phyloP scores from a whole-genome alignment of 2,888 invertebrate species.

The Heliconius sara region DNA sequence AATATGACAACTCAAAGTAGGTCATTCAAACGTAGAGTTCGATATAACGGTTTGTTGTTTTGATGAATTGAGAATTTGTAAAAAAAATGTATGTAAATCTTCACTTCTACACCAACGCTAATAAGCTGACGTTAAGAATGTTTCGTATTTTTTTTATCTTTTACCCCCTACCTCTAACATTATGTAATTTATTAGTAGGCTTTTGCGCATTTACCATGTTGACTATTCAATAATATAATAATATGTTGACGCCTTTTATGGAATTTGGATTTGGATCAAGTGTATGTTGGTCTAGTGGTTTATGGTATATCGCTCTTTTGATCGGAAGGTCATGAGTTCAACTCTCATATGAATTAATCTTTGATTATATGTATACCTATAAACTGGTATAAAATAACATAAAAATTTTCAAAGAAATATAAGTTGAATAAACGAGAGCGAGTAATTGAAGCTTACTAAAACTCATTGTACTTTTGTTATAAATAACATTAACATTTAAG shows the following conservation, averaged over 20 bases:
- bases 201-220: slow-evolving; percentile 82
- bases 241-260: slow-evolving; percentile 6
- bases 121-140: slow-evolving; percentile 46
- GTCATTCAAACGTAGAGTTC: slow-evolving; percentile 44
- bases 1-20: slow-evolving; percentile 62
- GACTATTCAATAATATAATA: slow-evolving; percentile 73
- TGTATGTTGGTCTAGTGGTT: neutral
- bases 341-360: neutral
- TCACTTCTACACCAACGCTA: slow-evolving; percentile 15
- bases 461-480: neutral
- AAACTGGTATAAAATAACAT: neutral
- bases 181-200: slow-evolving; percentile 63
- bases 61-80: slow-evolving; percentile 27
- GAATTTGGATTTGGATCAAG: neutral
- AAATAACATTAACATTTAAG: slow-evolving; percentile 3
- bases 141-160: slow-evolving; percentile 76
- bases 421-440: neutral
- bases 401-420: neutral
- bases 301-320: neutral
- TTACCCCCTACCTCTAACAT: slow-evolving; percentile 60
- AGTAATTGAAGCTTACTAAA: slow-evolving; percentile 3
- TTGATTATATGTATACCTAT: neutral
- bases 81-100: neutral
- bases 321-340: neutral
- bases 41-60: slow-evolving; percentile 15